These are phyloP conservation scores for Sturnus vulgaris DNA, from an alignment of 2,113 vertebrate genomes.

Conservation along the genomic window DNA sequence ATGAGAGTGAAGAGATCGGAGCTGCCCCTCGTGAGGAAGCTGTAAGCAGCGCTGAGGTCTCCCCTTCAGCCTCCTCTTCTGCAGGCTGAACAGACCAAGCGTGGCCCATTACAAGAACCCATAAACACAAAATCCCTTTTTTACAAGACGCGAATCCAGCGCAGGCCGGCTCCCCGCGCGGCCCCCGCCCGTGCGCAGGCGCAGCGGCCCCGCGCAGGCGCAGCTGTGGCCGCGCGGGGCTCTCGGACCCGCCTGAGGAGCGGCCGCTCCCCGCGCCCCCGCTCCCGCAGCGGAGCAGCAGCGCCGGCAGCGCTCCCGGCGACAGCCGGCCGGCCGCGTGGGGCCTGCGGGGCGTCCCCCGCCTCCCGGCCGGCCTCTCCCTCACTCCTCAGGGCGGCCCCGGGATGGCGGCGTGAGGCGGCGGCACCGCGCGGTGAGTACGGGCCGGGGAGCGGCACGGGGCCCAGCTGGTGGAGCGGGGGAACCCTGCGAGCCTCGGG, in stretches of 20 bases:
- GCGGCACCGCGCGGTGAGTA: background rate
- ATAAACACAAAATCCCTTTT: accelerated
- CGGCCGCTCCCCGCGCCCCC: too few relatives aligned
- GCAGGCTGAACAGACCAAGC: accelerated
- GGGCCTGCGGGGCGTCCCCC: background rate
- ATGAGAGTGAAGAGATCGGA: too few relatives aligned
- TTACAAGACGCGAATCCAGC: accelerated
- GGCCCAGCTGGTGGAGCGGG: background rate
- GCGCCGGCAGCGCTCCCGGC: background rate
- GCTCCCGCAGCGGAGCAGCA: too few relatives aligned
- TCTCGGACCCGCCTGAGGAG: background rate
- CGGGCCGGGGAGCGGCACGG: background rate
- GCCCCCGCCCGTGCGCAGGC: background rate
- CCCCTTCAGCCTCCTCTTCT: background rate
- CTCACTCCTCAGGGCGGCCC: background rate
- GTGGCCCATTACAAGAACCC: accelerated
- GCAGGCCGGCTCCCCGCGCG: accelerated
- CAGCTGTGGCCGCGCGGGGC: background rate
- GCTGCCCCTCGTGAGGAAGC: background rate
- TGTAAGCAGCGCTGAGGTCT: too few relatives aligned
- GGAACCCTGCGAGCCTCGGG: accelerated
- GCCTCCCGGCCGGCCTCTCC: background rate
- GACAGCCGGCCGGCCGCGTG: background rate
- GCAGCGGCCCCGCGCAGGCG: background rate
- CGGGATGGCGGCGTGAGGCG: background rate